Conservation (phyloP, 2,113 vertebrate genomes). For the Callionymus lyra region DNA sequence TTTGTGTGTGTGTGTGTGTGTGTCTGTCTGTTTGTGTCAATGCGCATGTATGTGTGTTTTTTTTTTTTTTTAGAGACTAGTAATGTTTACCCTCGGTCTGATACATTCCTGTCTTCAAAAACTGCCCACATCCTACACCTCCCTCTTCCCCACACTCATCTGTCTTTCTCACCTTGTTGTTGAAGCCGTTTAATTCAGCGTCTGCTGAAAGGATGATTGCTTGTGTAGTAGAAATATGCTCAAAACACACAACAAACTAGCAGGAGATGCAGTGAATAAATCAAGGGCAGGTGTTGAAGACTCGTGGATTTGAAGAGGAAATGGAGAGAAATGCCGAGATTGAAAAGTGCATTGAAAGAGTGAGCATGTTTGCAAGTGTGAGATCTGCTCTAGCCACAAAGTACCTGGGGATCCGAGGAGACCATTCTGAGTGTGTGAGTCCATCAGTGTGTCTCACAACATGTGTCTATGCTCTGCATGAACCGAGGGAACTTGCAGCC, state of each 20-base stretch:
- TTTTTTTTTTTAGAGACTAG: no score
- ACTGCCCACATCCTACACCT: constrained; percentile 40
- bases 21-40: constrained; percentile 8
- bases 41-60: constrained; percentile 13
- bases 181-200: constrained; percentile 11
- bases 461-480: constrained; percentile 8
- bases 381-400: not conserved
- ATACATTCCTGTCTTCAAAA: constrained; percentile 46
- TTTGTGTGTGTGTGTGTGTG: constrained; percentile 3
- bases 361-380: not conserved
- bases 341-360: not conserved
- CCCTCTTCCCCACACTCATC: constrained; percentile 24
- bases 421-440: constrained; percentile 7
- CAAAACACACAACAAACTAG: not conserved
- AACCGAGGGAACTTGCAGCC: constrained; percentile 13
- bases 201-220: constrained; percentile 28
- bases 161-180: constrained; percentile 15
- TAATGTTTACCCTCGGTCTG: constrained; percentile 46
- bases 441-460: constrained; percentile 6
- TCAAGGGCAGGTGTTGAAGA: not conserved
- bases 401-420: constrained; percentile 12
- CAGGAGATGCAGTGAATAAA: no score
- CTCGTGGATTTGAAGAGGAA: not conserved
- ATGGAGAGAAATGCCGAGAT: no score
- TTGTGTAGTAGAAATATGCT: constrained; percentile 4